Evolutionary conservation across 53 echinoderm and acorn worm species (phyloP).

Genomic region (Crossaster papposus): DNA sequence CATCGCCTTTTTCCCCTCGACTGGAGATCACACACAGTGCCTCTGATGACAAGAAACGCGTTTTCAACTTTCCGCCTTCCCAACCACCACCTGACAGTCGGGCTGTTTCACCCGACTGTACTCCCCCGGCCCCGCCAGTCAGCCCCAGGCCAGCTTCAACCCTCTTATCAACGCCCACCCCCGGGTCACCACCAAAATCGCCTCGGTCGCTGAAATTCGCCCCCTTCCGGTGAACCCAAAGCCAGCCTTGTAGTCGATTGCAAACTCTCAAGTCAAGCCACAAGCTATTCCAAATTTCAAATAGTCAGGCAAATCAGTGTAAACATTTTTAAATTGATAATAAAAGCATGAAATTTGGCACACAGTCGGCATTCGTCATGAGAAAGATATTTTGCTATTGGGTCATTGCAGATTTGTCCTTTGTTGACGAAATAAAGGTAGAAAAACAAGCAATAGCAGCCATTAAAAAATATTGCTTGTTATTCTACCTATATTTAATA

Average conservation of each 20-base stretch:
- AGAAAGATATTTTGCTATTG: too few species aligned
- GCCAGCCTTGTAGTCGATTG: background rate
- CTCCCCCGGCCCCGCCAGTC: conserved; percentile 14
- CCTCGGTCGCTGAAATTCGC: background rate
- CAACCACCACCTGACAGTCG: background rate
- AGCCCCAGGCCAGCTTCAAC: conserved; percentile 12
- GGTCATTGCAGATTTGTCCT: too few species aligned
- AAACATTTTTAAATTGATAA: too few species aligned
- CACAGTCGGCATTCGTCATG: too few species aligned
- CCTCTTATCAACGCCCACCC: background rate
- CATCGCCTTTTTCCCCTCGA: background rate
- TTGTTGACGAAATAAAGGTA: too few species aligned
- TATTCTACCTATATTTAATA: too few species aligned
- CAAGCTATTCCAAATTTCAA: too few species aligned
- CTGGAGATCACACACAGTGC: background rate
- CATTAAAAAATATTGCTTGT: too few species aligned
- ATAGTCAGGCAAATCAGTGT: too few species aligned
- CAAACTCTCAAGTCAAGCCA: background rate
- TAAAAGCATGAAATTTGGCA: too few species aligned
- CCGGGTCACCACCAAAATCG: conserved; percentile 6
- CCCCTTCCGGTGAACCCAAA: background rate
- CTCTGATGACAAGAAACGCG: background rate
- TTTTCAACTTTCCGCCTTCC: background rate
- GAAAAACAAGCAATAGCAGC: too few species aligned
- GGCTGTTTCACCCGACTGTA: background rate